Evolutionary conservation across 2,888 invertebrate species (phyloP), one percentile per base, ranked within the genome.

Genomic region (Temnothorax rugatulus): DNA sequence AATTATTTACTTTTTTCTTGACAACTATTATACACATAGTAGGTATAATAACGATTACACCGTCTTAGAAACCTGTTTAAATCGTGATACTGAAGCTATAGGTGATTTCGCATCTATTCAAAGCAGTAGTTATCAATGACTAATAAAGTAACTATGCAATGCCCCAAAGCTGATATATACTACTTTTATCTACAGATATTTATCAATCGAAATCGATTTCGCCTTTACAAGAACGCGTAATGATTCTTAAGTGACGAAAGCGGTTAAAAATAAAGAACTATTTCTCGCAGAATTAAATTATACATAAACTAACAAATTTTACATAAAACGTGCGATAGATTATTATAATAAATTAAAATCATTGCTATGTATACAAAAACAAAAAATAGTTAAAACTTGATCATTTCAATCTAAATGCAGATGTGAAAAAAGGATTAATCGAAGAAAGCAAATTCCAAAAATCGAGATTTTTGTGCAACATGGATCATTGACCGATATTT

Each of bases 401-500:
- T 61, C 1, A 5, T 21, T 38, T 66, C 0, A n/a, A 4, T 41
- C 18, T 64, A 54, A 54, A 44, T 25, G 9, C 2, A 38, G 1
- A 41, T 44, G 25, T 25, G 1, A 52, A 25, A 38, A 29, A 15
- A 47, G 13, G 8, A 2, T 59, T 57, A 59, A 44, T 18, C 15
- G 1, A n/a, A 29, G n/a, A 0, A 18, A 44, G 21, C 11, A 25
- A 25, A 13, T 63, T 21, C 4, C 2, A 29, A 11, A 66, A 52
- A 64, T 52, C 1, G 0, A 0, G 4, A 41, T 34, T 59, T 64
- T 47, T 13, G 2, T 50, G 21, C 21, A 79, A 47, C 13, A 3
- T 47, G 52, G 87, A 89, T 86, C 79, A 84, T 87, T 88, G 90
- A 90, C 88, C 89, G 73, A 38, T 21, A 25, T 63, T 77, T 54